Base-by-base conservation (phyloP, 2,888 invertebrate genomes). In the Eupelmus urozonus region DNA sequence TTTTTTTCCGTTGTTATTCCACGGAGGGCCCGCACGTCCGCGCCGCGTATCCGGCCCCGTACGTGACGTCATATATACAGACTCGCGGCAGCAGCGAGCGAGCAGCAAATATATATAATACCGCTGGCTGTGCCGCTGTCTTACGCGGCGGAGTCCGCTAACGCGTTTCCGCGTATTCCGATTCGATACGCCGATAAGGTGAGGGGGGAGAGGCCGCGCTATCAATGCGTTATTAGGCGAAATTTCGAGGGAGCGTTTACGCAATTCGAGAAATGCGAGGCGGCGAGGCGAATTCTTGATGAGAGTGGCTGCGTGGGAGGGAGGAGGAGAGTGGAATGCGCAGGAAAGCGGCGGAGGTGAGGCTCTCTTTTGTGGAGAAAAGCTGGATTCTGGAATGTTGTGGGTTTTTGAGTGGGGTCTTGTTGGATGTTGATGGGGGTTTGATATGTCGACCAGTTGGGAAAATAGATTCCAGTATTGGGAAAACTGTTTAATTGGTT, bases 21-120 rank as follows among this genome's bases (percentile, higher is more conserved):
- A 81, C 84, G 84, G 85, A 83, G 84, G 82, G 83, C 82, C 76
- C 82, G 83, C 88, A 88, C 88, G 88, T 88, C 84, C 70, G 2
- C 84, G 81, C 85, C 85, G 85, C 87, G 85, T 87, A 87, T 88
- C 88, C 88, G 88, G 88, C 83, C 83, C 82, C 80, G 87, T 87
- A 88, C 88, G 88, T 88, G 88, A 88, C 87, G 88, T 88, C 88
- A 79, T 62, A 76, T 25, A 13, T 25, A 13, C 16, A 67, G 34
- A 7, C 4, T 18, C 23, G 40, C 29, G 62, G 70, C 18, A 57
- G 40, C 62, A 20, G 20, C 16, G 16, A 45, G 13, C 45, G 45
- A 7, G 34, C 9, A 34, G 9, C 34, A 34, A 5, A 34, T 34
- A 34, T 34, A 34, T 9, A 9, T 34, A 25, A n/a, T 57, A 69